These are phyloP conservation scores for Tokudaia muenninki DNA, from an alignment of 2,797 vertebrate species.

Conservation along the genomic window DNA sequence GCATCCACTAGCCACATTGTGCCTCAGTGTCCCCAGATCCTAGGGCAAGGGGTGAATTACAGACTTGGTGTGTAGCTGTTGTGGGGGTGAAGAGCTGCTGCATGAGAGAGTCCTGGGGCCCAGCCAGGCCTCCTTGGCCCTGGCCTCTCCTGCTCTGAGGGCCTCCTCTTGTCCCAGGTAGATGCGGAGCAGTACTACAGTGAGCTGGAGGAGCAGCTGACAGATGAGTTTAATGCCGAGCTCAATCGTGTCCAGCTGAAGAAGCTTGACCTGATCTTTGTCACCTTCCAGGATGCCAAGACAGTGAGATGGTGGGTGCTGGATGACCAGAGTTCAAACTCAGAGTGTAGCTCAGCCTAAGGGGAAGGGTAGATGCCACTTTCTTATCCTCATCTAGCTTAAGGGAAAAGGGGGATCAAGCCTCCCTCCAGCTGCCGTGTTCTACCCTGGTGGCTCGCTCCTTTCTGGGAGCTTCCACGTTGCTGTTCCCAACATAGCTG, in stretches of 20 bases:
- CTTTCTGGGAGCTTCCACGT: not conserved
- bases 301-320: slow-evolving; percentile 96
- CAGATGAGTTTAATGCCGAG: slow-evolving; percentile 97
- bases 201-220: slow-evolving; percentile 97
- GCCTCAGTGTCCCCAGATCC: not conserved
- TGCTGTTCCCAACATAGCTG: not conserved
- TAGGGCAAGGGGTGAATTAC: not conserved
- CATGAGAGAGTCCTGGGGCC: not conserved
- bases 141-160: slow-evolving; percentile 44
- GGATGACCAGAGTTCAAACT: not conserved
- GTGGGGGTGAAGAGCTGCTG: not conserved
- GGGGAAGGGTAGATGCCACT: not conserved
- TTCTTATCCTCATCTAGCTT: not conserved
- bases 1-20: rapidly evolving
- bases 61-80: not conserved
- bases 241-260: slow-evolving; percentile 94
- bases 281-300: slow-evolving; percentile 96
- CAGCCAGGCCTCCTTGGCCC: not conserved
- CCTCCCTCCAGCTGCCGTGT: not conserved
- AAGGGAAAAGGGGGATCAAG: not conserved
- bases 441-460: no score
- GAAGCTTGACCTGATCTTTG: slow-evolving; percentile 95
- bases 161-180: slow-evolving; percentile 89
- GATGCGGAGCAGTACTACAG: slow-evolving; percentile 99
- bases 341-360: not conserved